A percentile compares a stretch with the other conserved stretches of the same genome.
phyloP scores from a whole-genome alignment of 2,888 invertebrate species.

The Drosophila barbarae region DNA sequence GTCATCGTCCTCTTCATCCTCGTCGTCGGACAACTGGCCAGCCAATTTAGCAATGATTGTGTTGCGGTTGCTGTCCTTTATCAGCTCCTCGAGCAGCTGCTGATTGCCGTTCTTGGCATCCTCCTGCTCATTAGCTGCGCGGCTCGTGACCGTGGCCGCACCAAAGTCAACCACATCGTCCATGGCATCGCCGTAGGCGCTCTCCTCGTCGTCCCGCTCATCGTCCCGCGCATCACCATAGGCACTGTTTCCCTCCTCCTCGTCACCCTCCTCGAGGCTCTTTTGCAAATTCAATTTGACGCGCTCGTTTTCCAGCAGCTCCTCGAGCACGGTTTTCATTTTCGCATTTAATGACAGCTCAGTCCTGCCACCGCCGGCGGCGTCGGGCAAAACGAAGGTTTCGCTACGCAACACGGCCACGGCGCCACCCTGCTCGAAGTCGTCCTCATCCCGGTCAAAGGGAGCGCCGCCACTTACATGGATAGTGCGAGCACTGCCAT shows the following conservation, averaged over 20 bases:
- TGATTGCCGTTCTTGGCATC: slow-evolving; percentile 76
- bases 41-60: slow-evolving; percentile 68
- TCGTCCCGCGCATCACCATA: slow-evolving; percentile 58
- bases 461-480: slow-evolving; percentile 76
- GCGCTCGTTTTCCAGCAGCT: slow-evolving; percentile 79
- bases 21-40: slow-evolving; percentile 53
- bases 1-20: slow-evolving; percentile 65
- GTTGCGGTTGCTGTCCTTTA: slow-evolving; percentile 75
- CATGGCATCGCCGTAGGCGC: slow-evolving; percentile 64
- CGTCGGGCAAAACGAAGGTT: slow-evolving; percentile 69
- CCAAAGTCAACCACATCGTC: slow-evolving; percentile 70
- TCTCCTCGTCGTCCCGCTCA: slow-evolving; percentile 62
- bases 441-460: slow-evolving; percentile 51
- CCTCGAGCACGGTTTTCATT: slow-evolving; percentile 80
- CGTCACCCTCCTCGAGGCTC: slow-evolving; percentile 74
- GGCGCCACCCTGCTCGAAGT: slow-evolving; percentile 52
- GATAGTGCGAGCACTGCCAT: slow-evolving; percentile 78
- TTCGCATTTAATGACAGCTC: slow-evolving; percentile 80
- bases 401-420: slow-evolving; percentile 69
- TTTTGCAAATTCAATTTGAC: slow-evolving; percentile 80
- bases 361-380: slow-evolving; percentile 36
- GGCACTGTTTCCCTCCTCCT: slow-evolving; percentile 43
- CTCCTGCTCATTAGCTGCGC: slow-evolving; percentile 37
- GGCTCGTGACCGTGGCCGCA: slow-evolving; percentile 28
- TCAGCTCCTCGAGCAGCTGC: slow-evolving; percentile 70